Percentiles rank a stretch among this genome's conserved stretches.
Conservation (phyloP, 2,888 invertebrate genomes). For the Anticlea derivata region DNA sequence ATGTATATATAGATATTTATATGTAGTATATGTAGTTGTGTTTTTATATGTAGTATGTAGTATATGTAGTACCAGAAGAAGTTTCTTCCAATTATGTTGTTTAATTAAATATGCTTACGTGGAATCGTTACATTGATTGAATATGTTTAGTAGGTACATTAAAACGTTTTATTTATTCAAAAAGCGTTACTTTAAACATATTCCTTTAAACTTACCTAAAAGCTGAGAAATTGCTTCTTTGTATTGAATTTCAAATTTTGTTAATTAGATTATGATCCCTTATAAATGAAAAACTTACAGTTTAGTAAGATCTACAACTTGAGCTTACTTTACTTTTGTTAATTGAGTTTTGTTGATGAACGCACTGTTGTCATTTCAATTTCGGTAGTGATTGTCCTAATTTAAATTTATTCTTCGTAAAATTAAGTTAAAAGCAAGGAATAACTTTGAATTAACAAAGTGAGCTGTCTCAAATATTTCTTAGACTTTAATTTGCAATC, state of each 20-base stretch:
- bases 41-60: no score
- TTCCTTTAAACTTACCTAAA: no score
- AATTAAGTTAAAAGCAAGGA: background rate
- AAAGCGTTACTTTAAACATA: no score
- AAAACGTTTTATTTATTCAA: no score
- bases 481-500: background rate
- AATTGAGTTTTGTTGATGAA: constrained; percentile 54
- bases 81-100: no score
- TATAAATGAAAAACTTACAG: constrained; percentile 51
- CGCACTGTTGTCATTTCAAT: constrained; percentile 34
- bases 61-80: no score
- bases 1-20: no score
- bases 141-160: no score
- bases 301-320: constrained; percentile 39
- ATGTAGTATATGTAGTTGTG: no score
- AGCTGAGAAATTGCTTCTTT: no score
- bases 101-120: no score
- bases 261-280: constrained; percentile 57
- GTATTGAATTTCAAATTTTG: constrained; percentile 44
- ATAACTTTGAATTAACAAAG: constrained; percentile 8
- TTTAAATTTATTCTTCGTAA: constrained; percentile 2
- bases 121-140: no score
- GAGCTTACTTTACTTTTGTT: constrained; percentile 48
- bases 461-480: background rate
- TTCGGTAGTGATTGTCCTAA: constrained; percentile 1